Evolutionary conservation across 2,113 vertebrate species (phyloP).

Genomic region (Chionis minor): DNA sequence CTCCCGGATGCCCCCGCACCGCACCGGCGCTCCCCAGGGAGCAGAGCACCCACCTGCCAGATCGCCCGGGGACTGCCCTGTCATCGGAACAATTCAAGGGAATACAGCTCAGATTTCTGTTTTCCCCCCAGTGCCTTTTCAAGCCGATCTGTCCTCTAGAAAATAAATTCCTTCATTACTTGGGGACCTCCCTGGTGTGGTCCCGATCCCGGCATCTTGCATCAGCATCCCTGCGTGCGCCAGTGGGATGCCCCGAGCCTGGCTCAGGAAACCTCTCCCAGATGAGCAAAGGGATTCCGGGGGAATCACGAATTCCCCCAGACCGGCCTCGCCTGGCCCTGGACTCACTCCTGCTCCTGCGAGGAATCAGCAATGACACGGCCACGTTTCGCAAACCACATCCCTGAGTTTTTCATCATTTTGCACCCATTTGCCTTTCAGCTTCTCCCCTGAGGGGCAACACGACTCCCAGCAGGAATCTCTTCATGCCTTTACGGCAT

Average conservation of each 20-base stretch:
- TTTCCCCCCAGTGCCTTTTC: neutral
- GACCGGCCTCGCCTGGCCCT: neutral
- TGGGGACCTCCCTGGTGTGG: neutral
- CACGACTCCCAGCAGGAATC: neutral
- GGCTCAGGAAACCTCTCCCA: neutral
- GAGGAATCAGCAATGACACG: neutral
- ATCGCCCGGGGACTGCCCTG: rapidly evolving
- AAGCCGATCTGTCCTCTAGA: neutral
- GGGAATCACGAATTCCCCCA: neutral
- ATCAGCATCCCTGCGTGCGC: neutral
- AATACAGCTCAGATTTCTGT: neutral
- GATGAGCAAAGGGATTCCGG: neutral
- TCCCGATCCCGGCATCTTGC: neutral
- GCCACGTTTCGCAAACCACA: neutral
- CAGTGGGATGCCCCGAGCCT: neutral
- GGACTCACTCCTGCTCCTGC: neutral
- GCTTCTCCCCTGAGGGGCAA: neutral
- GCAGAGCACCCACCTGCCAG: neutral
- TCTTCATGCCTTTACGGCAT: neutral
- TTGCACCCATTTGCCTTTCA: neutral
- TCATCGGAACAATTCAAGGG: neutral
- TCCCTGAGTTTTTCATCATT: neutral
- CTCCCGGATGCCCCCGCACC: neutral
- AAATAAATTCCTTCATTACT: neutral
- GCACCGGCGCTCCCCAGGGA: neutral